A percentile compares a stretch with the other conserved stretches of the same genome.
These are phyloP conservation scores for Parauchenoglanis ngamensis DNA, from an alignment of 2,797 vertebrate genomes.

Conservation along the genomic window DNA sequence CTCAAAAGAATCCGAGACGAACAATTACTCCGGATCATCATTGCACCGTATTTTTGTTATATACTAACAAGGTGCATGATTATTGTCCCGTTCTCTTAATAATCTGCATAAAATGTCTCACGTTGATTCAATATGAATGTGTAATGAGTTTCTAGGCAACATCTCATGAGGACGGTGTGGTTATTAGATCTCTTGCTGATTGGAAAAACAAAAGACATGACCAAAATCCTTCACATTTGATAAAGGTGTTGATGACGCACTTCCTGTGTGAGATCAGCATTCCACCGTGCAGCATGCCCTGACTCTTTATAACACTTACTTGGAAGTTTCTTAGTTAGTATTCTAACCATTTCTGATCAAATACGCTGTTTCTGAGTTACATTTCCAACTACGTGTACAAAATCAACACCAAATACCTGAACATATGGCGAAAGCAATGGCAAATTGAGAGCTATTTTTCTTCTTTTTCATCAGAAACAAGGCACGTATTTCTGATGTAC, in stretches of 20 bases:
- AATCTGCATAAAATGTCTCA: background rate
- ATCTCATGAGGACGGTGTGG: slow-evolving; percentile 14
- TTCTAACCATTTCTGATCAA: background rate
- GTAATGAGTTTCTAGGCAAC: slow-evolving; percentile 47
- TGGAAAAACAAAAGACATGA: background rate
- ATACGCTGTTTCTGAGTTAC: background rate
- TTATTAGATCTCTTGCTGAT: slow-evolving; percentile 29
- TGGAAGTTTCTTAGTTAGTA: background rate
- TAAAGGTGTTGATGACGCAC: background rate
- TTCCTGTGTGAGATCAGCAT: background rate
- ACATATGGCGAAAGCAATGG: background rate
- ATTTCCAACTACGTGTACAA: background rate
- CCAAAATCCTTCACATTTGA: background rate
- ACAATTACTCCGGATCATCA: slow-evolving; percentile 10
- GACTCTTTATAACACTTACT: background rate
- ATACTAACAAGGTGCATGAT: background rate
- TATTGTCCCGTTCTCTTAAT: background rate
- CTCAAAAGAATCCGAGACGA: background rate
- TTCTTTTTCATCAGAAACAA: background rate
- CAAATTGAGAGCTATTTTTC: background rate
- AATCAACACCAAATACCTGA: background rate
- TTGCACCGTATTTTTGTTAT: background rate
- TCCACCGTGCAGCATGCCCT: background rate
- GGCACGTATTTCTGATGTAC: background rate
- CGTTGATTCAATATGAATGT: slow-evolving; percentile 17